phyloP scores from a whole-genome alignment of 92 coral and sea anemone genomes.

The Epizoanthus illoricatus region DNA sequence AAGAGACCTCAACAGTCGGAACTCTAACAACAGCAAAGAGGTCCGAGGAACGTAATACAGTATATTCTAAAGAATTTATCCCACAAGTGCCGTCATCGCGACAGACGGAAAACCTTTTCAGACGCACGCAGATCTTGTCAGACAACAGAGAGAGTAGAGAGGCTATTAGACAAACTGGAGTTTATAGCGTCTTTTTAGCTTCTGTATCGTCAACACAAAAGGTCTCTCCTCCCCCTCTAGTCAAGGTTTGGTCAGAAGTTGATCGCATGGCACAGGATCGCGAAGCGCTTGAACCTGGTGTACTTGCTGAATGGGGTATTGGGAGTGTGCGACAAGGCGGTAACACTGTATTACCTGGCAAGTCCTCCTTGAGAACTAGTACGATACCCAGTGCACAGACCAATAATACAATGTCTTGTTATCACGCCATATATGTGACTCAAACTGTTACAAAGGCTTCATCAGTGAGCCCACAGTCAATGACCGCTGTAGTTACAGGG shows the following conservation, averaged over 20 bases:
- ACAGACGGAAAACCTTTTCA: background rate
- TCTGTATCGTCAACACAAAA: background rate
- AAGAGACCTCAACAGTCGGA: background rate
- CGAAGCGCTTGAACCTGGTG: background rate
- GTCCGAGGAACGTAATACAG: background rate
- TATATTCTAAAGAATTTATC: background rate
- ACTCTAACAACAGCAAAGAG: background rate
- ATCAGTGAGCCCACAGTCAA: background rate
- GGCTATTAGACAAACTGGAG: background rate
- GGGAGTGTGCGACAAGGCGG: background rate
- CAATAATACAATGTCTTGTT: background rate
- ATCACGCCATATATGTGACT: background rate
- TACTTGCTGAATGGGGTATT: background rate
- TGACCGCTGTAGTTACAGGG: background rate
- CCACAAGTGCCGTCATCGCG: background rate
- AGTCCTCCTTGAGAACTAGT: background rate
- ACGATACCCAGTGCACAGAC: background rate
- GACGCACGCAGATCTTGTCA: background rate
- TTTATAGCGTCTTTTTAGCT: no score
- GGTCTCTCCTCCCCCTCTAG: background rate
- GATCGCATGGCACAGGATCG: background rate
- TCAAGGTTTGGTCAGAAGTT: background rate
- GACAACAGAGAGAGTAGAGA: background rate
- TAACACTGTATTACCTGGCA: background rate
- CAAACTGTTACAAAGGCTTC: background rate